phyloP scores from a whole-genome alignment of 2,113 vertebrate genomes.

The Gallinago undulata region DNA sequence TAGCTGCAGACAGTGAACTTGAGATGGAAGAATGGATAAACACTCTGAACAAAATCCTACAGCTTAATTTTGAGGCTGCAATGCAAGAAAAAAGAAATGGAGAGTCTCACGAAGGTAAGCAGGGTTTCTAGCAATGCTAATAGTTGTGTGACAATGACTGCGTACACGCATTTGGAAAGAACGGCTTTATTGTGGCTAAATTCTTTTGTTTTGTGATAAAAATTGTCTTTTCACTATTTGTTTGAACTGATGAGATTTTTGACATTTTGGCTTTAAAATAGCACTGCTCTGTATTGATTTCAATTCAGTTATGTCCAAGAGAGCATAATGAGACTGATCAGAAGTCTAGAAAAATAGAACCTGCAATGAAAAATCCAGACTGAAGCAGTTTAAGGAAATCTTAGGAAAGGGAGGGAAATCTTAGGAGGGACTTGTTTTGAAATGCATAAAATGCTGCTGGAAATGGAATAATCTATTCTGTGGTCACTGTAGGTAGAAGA shows the following conservation, averaged over 20 bases:
- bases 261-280: background rate
- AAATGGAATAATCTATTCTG: background rate
- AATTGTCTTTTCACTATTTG: background rate
- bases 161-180: background rate
- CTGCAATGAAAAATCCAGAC: background rate
- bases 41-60: slow-evolving; percentile 93
- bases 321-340: background rate
- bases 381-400: background rate
- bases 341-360: background rate
- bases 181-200: background rate
- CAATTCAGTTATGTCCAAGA: background rate
- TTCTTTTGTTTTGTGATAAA: background rate
- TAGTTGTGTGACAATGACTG: background rate
- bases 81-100: slow-evolving; percentile 98
- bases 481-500: background rate
- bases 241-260: background rate
- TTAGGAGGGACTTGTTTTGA: background rate
- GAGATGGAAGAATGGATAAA: slow-evolving; percentile 99
- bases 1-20: slow-evolving; percentile 91
- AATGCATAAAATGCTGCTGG: background rate
- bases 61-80: slow-evolving; percentile 94
- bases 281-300: background rate
- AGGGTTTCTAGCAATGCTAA: background rate
- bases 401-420: background rate
- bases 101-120: slow-evolving; percentile 90